phyloP scores from a whole-genome alignment of 2,113 vertebrate genomes.

The Orthonyx spaldingii region DNA sequence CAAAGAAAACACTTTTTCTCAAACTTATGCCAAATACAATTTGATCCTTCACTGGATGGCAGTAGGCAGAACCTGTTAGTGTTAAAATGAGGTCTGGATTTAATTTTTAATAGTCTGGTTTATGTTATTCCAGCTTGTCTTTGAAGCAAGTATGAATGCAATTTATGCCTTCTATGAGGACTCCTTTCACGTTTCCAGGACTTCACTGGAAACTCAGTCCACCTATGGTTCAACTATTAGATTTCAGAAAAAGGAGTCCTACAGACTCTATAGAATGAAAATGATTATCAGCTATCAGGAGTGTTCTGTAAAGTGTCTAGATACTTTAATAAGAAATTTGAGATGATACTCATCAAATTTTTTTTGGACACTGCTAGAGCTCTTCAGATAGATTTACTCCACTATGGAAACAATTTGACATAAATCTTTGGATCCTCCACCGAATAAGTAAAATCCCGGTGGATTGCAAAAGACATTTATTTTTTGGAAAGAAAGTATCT shows the following conservation, averaged over 20 bases:
- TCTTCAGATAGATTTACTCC: neutral
- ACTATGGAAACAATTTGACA: neutral
- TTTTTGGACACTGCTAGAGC: neutral
- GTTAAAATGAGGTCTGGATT: neutral
- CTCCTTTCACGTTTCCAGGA: neutral
- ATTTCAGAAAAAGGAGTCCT: neutral
- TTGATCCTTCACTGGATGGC: neutral
- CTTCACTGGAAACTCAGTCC: neutral
- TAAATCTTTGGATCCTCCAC: neutral
- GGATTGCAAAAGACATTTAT: neutral
- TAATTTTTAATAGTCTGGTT: neutral
- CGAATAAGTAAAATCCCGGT: neutral
- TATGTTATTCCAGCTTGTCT: neutral
- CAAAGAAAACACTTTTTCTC: neutral
- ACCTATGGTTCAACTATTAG: neutral
- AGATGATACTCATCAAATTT: neutral
- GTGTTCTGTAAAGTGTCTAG: neutral
- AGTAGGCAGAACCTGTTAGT: neutral
- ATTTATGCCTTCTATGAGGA: neutral
- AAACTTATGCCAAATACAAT: neutral
- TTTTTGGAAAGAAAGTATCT: neutral
- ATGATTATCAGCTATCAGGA: neutral
- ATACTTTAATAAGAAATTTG: neutral
- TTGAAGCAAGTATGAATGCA: neutral
- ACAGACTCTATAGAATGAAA: neutral